These are phyloP conservation scores for Andrena trimmerana DNA, from an alignment of 2,888 invertebrate genomes.

Conservation along the genomic window DNA sequence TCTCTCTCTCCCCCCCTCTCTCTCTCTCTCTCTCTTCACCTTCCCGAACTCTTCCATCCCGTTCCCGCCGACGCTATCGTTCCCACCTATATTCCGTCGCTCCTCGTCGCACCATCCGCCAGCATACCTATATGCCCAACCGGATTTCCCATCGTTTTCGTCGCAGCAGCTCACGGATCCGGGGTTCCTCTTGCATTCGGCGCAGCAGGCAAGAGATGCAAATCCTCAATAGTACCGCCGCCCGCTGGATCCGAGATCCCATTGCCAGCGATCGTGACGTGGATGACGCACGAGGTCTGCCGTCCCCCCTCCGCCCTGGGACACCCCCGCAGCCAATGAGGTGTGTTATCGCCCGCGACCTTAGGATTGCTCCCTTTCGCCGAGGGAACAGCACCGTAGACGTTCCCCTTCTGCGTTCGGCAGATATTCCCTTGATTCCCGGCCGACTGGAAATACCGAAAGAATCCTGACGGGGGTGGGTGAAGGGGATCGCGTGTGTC, in stretches of 20 bases:
- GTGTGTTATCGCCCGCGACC: constrained; percentile 45
- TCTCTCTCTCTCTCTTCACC: constrained; percentile 14
- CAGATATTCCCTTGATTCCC: neutral
- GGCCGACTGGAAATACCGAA: neutral
- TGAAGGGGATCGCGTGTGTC: too few species aligned
- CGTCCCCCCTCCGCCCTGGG: constrained; percentile 13
- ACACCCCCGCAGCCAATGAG: constrained; percentile 10
- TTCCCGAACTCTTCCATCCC: constrained; percentile 16
- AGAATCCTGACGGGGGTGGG: too few species aligned
- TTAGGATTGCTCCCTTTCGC: constrained; percentile 52
- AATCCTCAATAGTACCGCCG: constrained; percentile 72
- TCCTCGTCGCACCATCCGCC: constrained; percentile 61
- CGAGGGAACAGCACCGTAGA: neutral
- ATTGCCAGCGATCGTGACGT: constrained; percentile 71
- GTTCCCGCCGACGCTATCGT: constrained; percentile 44
- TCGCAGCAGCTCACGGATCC: constrained; percentile 60
- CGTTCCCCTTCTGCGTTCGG: constrained; percentile 15
- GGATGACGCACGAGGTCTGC: constrained; percentile 63
- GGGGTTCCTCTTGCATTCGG: constrained; percentile 63
- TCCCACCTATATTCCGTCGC: constrained; percentile 43
- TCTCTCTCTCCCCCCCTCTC: constrained; percentile 5
- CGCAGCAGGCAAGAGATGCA: constrained; percentile 69
- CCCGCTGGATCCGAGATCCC: constrained; percentile 66
- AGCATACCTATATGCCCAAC: constrained; percentile 63
- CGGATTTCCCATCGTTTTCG: constrained; percentile 74